phyloP scores from a whole-genome alignment of 2,113 vertebrate species.

The Amia ocellicauda region DNA sequence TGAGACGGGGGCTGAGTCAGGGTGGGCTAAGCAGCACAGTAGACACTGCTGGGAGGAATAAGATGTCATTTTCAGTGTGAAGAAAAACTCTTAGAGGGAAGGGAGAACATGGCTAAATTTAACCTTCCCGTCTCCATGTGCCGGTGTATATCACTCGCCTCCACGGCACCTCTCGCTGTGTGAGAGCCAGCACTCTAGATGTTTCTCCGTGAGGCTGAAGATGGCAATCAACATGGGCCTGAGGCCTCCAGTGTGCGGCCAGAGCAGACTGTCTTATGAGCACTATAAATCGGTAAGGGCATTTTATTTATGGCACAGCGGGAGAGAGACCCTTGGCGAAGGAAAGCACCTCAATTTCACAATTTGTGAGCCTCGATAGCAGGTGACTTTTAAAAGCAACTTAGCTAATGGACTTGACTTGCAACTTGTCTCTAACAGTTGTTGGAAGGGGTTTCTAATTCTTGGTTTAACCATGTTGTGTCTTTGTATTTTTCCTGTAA shows the following conservation, averaged over 20 bases:
- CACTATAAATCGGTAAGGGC: slow-evolving; percentile 85
- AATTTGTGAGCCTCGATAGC: too few relatives aligned
- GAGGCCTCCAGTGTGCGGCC: slow-evolving; percentile 66
- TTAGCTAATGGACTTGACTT: too few relatives aligned
- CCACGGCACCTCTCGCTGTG: slow-evolving; percentile 25
- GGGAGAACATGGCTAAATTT: slow-evolving; percentile 69
- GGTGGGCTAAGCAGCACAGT: not conserved
- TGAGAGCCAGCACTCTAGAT: slow-evolving; percentile 12
- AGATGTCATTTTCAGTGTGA: slow-evolving; percentile 11
- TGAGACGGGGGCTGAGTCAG: slow-evolving; percentile 40
- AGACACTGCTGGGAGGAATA: slow-evolving; percentile 2
- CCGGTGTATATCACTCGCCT: slow-evolving; percentile 36
- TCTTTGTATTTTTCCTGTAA: too few relatives aligned
- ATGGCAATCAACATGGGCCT: slow-evolving; percentile 66
- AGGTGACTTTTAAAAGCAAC: too few relatives aligned
- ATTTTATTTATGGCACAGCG: not conserved
- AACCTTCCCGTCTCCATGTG: slow-evolving; percentile 45
- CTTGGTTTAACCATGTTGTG: too few relatives aligned
- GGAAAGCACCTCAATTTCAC: too few relatives aligned
- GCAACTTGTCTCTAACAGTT: too few relatives aligned
- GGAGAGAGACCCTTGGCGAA: not conserved
- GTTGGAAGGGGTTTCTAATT: too few relatives aligned
- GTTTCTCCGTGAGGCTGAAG: slow-evolving; percentile 8
- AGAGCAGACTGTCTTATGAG: slow-evolving; percentile 75
- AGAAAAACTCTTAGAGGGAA: slow-evolving; percentile 31